phyloP scores from a whole-genome alignment of 1,140 invertebrate genomes.

The Nixonia krombeini region DNA sequence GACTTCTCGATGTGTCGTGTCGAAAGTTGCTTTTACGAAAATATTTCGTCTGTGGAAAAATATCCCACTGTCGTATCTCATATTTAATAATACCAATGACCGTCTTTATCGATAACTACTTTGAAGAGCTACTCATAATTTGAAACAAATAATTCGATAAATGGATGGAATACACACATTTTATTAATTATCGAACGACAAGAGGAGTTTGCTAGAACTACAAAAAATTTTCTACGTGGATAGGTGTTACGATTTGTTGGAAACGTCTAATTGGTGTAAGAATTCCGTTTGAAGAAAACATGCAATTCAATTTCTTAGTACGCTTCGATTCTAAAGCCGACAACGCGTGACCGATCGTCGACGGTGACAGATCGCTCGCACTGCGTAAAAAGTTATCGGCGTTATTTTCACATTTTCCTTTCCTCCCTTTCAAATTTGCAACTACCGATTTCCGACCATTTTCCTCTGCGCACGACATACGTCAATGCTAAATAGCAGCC shows the following conservation, averaged over 20 bases:
- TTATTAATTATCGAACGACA: no score
- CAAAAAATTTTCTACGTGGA: no score
- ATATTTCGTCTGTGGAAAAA: constrained; percentile 7
- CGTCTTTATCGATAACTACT: background rate
- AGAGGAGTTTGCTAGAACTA: no score
- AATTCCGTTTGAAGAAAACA: constrained; percentile 1
- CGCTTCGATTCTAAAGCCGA: constrained; percentile 14
- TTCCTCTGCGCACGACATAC: constrained; percentile 20
- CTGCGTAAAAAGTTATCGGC: constrained; percentile 22
- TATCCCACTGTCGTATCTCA: background rate
- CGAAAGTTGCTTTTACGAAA: constrained; percentile 1
- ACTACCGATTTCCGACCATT: constrained; percentile 24
- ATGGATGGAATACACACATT: no score
- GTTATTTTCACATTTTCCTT: constrained; percentile 15
- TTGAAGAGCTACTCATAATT: no score
- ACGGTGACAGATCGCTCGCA: constrained; percentile 53
- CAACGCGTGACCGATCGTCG: constrained; percentile 51
- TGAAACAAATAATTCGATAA: no score
- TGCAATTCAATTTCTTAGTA: constrained; percentile 33
- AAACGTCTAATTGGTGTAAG: background rate
- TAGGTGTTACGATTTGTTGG: no score
- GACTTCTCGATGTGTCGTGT: background rate
- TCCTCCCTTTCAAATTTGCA: constrained; percentile 23
- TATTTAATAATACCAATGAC: no score
- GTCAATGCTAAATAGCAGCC: constrained; percentile 61